phyloP scores from a whole-genome alignment of 2,113 vertebrate genomes.

The Alosa alosa region DNA sequence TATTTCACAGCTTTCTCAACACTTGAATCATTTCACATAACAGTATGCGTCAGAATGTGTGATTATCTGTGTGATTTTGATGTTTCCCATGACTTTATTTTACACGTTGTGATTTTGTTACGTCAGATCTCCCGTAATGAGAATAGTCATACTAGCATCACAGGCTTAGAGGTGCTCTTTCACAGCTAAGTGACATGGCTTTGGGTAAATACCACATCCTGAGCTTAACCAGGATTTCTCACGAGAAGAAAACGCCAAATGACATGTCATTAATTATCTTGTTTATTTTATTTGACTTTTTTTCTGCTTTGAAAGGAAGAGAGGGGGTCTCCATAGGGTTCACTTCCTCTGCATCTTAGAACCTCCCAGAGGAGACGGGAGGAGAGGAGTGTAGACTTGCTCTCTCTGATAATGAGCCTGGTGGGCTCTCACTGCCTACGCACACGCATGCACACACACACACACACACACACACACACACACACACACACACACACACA shows the following conservation, averaged over 20 bases:
- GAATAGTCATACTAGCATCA: no score
- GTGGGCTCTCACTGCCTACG: slow-evolving; percentile 5
- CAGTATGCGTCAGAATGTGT: no score
- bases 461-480: no score
- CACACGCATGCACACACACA: neutral
- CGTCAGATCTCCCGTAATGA: no score
- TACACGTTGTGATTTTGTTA: no score
- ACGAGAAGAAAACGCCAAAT: slow-evolving; percentile 60
- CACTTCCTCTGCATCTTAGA: slow-evolving; percentile 30
- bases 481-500: no score
- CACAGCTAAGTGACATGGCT: no score
- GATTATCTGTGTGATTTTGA: no score
- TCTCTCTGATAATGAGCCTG: slow-evolving; percentile 37
- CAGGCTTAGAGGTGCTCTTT: no score
- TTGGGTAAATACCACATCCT: neutral
- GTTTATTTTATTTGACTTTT: slow-evolving; percentile 47
- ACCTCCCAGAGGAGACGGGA: slow-evolving; percentile 28
- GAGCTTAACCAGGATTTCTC: slow-evolving; percentile 55
- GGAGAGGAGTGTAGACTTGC: slow-evolving; percentile 18
- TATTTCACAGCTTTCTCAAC: no score
- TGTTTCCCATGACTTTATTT: no score
- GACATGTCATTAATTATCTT: slow-evolving; percentile 41
- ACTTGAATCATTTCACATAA: no score
- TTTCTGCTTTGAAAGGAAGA: slow-evolving; percentile 17
- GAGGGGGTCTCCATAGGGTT: slow-evolving; percentile 41